Conservation (phyloP, 2,797 vertebrate genomes). For the Scolopax bukidnonensis region DNA sequence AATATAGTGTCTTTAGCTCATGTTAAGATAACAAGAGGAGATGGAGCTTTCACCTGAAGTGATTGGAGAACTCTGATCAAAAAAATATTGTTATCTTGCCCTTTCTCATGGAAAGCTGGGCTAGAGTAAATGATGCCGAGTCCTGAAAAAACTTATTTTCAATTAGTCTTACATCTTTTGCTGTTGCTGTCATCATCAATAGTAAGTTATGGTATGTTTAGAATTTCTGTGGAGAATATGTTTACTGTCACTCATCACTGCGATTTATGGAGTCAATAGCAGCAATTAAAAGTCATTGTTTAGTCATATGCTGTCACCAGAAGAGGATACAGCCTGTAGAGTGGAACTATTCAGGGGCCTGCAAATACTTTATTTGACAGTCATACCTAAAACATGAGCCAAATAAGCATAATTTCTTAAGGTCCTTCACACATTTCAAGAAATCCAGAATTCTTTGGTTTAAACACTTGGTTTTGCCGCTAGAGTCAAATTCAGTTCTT, state of each 20-base stretch:
- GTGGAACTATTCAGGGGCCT: neutral
- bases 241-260: neutral
- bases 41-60: neutral
- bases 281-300: conserved; percentile 3
- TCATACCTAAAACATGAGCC: neutral
- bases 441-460: neutral
- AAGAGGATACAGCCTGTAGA: neutral
- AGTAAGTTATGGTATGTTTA: neutral
- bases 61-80: neutral
- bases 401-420: neutral
- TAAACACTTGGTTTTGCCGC: neutral
- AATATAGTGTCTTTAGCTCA: neutral
- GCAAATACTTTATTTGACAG: neutral
- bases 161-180: neutral
- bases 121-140: neutral
- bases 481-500: neutral
- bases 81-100: fast-evolving
- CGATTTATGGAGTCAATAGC: neutral
- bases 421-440: neutral
- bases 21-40: neutral
- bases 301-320: neutral
- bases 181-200: neutral
- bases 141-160: neutral
- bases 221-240: neutral
- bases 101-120: neutral